Conservation (phyloP, 2,888 invertebrate genomes). For the Tenodera sinensis region DNA sequence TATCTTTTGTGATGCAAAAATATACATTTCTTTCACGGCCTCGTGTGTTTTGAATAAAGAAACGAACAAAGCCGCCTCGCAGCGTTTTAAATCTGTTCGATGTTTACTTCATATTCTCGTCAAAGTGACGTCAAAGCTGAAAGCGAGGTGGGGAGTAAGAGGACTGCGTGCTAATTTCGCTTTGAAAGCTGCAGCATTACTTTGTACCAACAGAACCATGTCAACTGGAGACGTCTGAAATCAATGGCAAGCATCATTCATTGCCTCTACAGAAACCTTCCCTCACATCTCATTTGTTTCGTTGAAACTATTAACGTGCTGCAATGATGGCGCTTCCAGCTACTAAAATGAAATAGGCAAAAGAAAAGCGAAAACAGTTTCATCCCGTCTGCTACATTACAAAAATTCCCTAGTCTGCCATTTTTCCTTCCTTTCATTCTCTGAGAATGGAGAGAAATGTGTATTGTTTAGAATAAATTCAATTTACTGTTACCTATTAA, state of each 20-base stretch:
- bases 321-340: no score
- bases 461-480: no score
- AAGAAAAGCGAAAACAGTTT: no score
- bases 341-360: no score
- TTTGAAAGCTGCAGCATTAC: neutral
- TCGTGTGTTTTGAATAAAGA: neutral
- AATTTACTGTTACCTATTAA: no score
- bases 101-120: neutral
- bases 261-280: neutral
- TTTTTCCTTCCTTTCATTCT: no score
- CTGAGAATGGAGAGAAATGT: no score
- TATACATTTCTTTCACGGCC: neutral
- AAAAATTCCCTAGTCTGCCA: no score
- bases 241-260: neutral
- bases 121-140: neutral
- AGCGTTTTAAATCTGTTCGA: neutral
- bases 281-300: neutral
- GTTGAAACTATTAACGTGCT: no score
- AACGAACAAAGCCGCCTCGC: no score
- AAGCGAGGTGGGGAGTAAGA: neutral
- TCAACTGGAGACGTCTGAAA: neutral
- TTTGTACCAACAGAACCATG: neutral
- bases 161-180: neutral
- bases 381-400: no score
- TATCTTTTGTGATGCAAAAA: neutral